Conservation (phyloP, 2,113 vertebrate genomes). For the Campylomormyrus tamandua region DNA sequence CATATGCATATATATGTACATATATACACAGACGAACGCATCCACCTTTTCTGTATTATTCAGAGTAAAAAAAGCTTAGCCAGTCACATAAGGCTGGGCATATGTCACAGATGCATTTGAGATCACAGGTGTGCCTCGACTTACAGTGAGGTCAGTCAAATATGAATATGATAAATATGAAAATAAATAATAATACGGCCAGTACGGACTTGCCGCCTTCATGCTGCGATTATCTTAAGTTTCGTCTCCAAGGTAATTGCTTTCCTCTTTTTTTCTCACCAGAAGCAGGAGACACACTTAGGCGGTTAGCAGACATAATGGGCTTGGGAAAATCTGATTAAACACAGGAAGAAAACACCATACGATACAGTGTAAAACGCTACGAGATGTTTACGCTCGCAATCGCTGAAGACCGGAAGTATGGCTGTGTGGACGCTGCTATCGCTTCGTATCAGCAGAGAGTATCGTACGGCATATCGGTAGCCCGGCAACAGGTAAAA, state of each 20-base stretch:
- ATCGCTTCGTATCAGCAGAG: not conserved
- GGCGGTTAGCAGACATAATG: not conserved
- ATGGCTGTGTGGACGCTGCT: not conserved
- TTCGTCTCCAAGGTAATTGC: not conserved
- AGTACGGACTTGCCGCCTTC: not conserved
- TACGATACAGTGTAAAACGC: not conserved
- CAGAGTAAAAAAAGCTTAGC: no score
- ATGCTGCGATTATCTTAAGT: not conserved
- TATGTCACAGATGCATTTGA: no score
- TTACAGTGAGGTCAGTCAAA: not conserved
- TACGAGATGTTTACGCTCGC: not conserved
- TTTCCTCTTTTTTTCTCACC: not conserved
- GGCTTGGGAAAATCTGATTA: not conserved
- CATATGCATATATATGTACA: not conserved
- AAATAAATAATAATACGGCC: not conserved
- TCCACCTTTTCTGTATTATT: not conserved
- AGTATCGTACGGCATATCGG: not conserved
- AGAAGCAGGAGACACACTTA: not conserved
- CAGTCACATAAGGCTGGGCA: no score
- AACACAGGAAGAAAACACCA: not conserved
- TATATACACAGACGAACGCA: not conserved
- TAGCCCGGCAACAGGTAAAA: not conserved
- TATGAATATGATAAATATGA: not conserved
- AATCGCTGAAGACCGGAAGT: not conserved
- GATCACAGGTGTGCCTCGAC: no score